Base-by-base conservation (phyloP, 2,113 vertebrate genomes). In the Trematocara macrostoma region DNA sequence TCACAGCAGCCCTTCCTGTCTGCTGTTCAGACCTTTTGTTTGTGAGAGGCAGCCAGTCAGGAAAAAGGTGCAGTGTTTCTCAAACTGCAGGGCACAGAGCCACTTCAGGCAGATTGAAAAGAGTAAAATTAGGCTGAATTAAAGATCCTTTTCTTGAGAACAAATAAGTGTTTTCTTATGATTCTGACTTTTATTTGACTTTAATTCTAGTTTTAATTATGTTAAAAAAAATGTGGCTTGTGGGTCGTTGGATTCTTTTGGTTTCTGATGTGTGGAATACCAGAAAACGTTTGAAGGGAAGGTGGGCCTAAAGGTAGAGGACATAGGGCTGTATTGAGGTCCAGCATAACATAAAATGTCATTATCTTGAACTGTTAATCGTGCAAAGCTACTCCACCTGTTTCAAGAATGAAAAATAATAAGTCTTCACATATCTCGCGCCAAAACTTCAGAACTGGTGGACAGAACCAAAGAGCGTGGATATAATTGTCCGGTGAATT, bases 181-280 rank as follows among this genome's bases (percentile, higher is more conserved):
- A 45, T 47, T 45, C 40, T 74, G 2, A 47, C 40, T 45, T 29
- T 45, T 71, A 71, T 16, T 26, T 11, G 20, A 71, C 67, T 45
- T 45, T 26, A 0, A 47, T 47, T 74, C 0, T 47, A 29, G 42
- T 74, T 45, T 47, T 74, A 47, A 0, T 74, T 2, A 29, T 74
- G 23, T 8, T 59, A 0, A 11, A 45, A 40, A 71, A 74, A 47
- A 16, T 0, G 40, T 26, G 35, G 35, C 23, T 11, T 74, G 40
- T 29, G 23, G 14, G 0, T 45, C 0, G 0, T 0, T 74, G 69
- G 23, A 31, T 18, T 49, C 23, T 49, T 76, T 49, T 49, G 23
- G 45, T 5, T 76, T 76, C 45, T 49, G 69, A 76, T 0, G 1
- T 31, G 45, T 47, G 14, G 15, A 49, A 76, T n/a, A 47, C 0